Evolutionary conservation across 2,797 vertebrate genomes (phyloP).

Genomic region (Paratrypauchen microcephalus): DNA sequence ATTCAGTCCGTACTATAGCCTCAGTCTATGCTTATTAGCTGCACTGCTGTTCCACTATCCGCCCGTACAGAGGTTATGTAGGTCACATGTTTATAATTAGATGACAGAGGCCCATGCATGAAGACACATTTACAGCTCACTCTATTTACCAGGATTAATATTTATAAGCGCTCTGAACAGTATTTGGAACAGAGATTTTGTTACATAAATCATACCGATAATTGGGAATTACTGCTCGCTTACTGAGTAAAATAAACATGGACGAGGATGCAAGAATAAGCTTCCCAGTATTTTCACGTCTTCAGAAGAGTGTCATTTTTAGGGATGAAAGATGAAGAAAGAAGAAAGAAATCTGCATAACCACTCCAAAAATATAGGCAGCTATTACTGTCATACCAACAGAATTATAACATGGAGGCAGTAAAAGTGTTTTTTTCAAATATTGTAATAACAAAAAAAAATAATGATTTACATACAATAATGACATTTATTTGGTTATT

Average conservation of each 20-base stretch:
- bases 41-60: constrained; percentile 5
- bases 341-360: not conserved
- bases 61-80: constrained; percentile 10
- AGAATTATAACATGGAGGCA: not conserved
- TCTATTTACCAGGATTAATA: constrained; percentile 18
- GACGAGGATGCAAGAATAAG: not conserved
- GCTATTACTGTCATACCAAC: not conserved
- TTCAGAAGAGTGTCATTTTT: not conserved
- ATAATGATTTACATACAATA: no score
- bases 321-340: not conserved
- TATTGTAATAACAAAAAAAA: not conserved
- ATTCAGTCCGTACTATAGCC: not conserved
- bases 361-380: not conserved
- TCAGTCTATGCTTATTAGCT: not conserved
- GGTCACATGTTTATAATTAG: constrained; percentile 27
- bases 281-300: not conserved
- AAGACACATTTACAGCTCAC: constrained; percentile 18
- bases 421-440: not conserved
- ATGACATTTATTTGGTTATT: not conserved
- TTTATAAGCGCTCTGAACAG: constrained; percentile 13
- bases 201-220: constrained; percentile 9
- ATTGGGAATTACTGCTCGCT: constrained; percentile 1
- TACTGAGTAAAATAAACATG: not conserved
- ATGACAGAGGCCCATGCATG: constrained; percentile 8
- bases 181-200: constrained; percentile 9